These are phyloP conservation scores for Drosophila yakuba DNA, from an alignment of 1,140 invertebrate genomes.

Conservation along the genomic window DNA sequence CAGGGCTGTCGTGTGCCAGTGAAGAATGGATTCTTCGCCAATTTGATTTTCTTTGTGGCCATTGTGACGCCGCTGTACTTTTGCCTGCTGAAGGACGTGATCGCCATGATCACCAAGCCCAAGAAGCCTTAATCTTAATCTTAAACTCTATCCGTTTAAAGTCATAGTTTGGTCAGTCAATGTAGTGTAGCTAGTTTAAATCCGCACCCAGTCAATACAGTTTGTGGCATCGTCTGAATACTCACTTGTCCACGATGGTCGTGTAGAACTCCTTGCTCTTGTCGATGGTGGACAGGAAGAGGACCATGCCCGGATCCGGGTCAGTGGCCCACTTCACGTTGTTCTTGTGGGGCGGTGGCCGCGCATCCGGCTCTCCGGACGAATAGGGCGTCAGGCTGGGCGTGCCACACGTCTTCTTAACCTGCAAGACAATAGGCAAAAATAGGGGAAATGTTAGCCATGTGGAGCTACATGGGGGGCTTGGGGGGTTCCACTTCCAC, in stretches of 20 bases:
- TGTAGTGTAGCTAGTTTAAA: conserved; percentile 6
- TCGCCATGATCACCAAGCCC: conserved; percentile 36
- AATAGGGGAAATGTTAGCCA: not conserved
- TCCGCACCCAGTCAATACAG: conserved; percentile 6
- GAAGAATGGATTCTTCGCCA: conserved; percentile 43
- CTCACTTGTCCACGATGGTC: conserved; percentile 83
- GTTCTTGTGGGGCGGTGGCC: conserved; percentile 39
- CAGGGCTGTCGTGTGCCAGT: conserved; percentile 50
- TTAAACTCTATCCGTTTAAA: not conserved
- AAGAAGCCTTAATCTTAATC: conserved; percentile 15
- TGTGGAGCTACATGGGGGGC: not conserved
- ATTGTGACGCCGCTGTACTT: conserved; percentile 69
- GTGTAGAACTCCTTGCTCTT: conserved; percentile 83
- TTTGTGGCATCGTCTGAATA: conserved; percentile 25
- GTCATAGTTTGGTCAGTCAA: conserved; percentile 16
- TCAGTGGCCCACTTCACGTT: conserved; percentile 73
- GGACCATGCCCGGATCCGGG: conserved; percentile 71
- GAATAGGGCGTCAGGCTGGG: conserved; percentile 72
- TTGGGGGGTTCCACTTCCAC: conserved; percentile 9
- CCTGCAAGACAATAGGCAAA: conserved; percentile 42
- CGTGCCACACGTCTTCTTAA: conserved; percentile 82
- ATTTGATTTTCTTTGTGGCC: conserved; percentile 66
- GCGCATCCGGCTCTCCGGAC: conserved; percentile 41
- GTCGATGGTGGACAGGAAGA: conserved; percentile 79
- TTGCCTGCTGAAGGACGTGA: conserved; percentile 60